Conservation (phyloP, 2,113 vertebrate species). For the Actinemys pallida region DNA sequence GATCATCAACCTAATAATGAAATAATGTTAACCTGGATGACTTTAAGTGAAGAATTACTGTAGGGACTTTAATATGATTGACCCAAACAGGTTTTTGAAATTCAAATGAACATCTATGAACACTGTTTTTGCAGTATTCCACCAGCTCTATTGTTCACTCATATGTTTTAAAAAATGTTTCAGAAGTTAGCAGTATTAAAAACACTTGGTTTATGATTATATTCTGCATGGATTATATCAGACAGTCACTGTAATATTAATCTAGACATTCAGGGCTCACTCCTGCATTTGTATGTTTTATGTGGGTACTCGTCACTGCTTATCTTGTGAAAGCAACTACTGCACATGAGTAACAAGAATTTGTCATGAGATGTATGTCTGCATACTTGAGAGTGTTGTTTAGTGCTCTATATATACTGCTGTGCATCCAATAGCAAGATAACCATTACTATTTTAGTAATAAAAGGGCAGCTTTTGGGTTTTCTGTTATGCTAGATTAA, state of each 20-base stretch:
- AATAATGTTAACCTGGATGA: too few relatives aligned
- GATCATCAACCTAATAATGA: too few relatives aligned
- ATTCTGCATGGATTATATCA: constrained; percentile 16
- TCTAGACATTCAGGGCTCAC: background rate
- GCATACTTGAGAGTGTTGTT: constrained; percentile 25
- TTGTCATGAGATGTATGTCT: background rate
- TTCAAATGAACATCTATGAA: background rate
- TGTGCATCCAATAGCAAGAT: constrained; percentile 23
- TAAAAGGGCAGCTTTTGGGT: constrained; percentile 26
- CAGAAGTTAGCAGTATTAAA: constrained; percentile 23
- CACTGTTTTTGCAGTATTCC: background rate
- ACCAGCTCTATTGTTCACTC: constrained; percentile 21
- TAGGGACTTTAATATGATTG: too few relatives aligned
- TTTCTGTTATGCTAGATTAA: constrained; percentile 42
- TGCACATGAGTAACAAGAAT: background rate
- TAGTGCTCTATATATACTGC: background rate
- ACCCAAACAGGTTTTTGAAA: background rate
- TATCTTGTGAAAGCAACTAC: constrained; percentile 4
- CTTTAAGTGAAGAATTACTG: too few relatives aligned
- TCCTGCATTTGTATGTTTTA: background rate
- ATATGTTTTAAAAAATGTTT: constrained; percentile 35
- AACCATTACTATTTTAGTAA: constrained; percentile 10
- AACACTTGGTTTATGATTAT: constrained; percentile 33
- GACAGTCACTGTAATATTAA: constrained; percentile 2
- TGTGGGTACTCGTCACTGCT: background rate